A percentile compares a stretch with the other conserved stretches of the same genome.
Evolutionary conservation across 2,113 vertebrate genomes (phyloP).

Genomic region (Narcine bancroftii): DNA sequence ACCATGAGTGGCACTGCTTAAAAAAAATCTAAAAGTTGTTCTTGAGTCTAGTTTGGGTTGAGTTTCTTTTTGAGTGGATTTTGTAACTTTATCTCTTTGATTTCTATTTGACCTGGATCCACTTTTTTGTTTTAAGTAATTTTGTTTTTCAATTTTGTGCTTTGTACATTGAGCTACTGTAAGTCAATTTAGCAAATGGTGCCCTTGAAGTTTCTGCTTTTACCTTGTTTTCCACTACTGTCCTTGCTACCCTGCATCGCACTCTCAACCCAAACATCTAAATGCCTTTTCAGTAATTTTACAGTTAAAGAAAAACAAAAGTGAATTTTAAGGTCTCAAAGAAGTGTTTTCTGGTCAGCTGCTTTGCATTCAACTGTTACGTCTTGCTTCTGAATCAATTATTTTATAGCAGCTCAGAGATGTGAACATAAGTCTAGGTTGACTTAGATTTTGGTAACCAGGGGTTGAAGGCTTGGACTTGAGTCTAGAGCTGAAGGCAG

Average conservation of each 20-base stretch:
- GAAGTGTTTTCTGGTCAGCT: background rate
- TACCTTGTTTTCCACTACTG: background rate
- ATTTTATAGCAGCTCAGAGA: background rate
- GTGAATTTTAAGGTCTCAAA: background rate
- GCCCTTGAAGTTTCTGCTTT: background rate
- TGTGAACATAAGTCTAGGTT: background rate
- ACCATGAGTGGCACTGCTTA: too few species aligned
- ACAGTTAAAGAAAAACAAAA: background rate
- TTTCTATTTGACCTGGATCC: background rate
- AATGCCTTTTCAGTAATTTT: background rate
- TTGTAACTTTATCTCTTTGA: too few species aligned
- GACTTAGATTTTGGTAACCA: background rate
- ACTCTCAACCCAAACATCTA: background rate
- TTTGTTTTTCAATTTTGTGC: background rate
- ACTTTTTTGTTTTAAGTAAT: background rate
- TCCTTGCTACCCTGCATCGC: too few species aligned
- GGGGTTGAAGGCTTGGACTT: background rate
- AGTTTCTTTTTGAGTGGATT: too few species aligned
- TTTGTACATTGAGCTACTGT: background rate
- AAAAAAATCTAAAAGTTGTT: too few species aligned
- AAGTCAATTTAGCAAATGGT: background rate
- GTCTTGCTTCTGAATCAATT: too few species aligned
- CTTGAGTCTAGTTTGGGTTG: too few species aligned
- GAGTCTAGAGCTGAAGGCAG: background rate
- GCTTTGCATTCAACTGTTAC: too few species aligned